phyloP scores from a whole-genome alignment of 37 sponge, comb jelly and placozoan genomes.

The Eunapius fragilis region DNA sequence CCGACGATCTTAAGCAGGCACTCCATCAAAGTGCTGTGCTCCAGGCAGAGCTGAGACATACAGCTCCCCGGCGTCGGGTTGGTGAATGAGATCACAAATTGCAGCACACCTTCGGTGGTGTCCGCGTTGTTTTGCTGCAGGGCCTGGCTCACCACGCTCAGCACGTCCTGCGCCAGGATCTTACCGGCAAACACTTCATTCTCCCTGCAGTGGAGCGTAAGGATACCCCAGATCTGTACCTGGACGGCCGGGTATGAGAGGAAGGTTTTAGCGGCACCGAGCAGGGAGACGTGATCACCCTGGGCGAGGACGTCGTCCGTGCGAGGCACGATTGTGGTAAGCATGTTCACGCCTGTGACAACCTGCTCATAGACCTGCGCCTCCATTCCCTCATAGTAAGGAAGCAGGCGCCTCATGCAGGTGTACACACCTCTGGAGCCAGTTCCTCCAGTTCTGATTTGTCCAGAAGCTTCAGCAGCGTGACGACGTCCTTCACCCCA shows the following conservation, averaged over 20 bases:
- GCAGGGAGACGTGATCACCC: constrained; percentile 4
- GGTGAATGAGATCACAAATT: constrained; percentile 18
- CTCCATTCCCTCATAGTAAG: constrained; percentile 22
- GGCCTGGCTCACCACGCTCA: neutral
- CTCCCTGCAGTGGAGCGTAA: constrained; percentile 13
- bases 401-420: constrained; percentile 10
- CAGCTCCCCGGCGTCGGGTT: neutral
- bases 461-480: constrained; percentile 22
- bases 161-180: constrained; percentile 1
- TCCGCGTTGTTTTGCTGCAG: constrained; percentile 11
- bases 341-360: constrained; percentile 29
- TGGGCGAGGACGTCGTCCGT: constrained; percentile 18
- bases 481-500: constrained; percentile 19
- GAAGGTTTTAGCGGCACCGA: constrained; percentile 50
- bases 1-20: too few relatives aligned
- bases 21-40: neutral
- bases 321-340: constrained; percentile 11
- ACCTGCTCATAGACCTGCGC: constrained; percentile 12
- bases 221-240: constrained; percentile 40
- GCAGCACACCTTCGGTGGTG: neutral
- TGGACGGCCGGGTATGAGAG: constrained; percentile 18
- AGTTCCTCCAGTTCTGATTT: constrained; percentile 35
- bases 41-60: neutral
- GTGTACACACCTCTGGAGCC: constrained; percentile 27
- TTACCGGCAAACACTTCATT: neutral